A percentile compares a stretch with the other conserved stretches of the same genome.
Evolutionary conservation across 1,140 invertebrate genomes (phyloP).

Genomic region (Microplitis demolitor): DNA sequence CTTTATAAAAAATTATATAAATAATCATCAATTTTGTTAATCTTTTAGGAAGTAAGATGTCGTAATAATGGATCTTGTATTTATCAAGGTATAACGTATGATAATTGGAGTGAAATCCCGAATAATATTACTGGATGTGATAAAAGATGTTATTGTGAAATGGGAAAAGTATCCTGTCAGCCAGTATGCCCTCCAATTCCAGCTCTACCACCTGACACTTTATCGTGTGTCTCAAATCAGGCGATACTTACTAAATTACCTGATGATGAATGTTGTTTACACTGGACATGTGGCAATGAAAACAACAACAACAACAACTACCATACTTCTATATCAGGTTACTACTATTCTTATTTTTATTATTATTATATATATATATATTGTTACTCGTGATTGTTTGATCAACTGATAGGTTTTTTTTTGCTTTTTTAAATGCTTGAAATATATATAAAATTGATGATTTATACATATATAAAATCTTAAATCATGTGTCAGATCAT

Average conservation of each 20-base stretch:
- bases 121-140: conserved; percentile 78
- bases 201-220: conserved; percentile 71
- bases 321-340: too few species aligned
- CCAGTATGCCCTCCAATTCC: conserved; percentile 76
- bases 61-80: conserved; percentile 78
- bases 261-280: conserved; percentile 79
- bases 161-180: conserved; percentile 83
- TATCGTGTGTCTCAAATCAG: conserved; percentile 71
- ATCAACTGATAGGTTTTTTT: too few species aligned
- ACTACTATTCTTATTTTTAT: too few species aligned
- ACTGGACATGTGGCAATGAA: conserved; percentile 68
- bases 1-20: not conserved
- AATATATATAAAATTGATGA: too few species aligned
- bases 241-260: conserved; percentile 72
- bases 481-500: too few species aligned
- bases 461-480: too few species aligned
- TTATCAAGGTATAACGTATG: conserved; percentile 69
- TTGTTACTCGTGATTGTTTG: too few species aligned
- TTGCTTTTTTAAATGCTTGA: too few species aligned
- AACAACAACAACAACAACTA: too few species aligned
- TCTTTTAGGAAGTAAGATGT: conserved; percentile 68
- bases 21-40: too few species aligned
- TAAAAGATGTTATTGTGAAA: conserved; percentile 83
- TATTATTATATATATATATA: too few species aligned
- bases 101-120: conserved; percentile 63